Percentiles rank a stretch among this genome's conserved stretches.
phyloP scores from a whole-genome alignment of 2,113 vertebrate genomes.

The Sciurus niger region DNA sequence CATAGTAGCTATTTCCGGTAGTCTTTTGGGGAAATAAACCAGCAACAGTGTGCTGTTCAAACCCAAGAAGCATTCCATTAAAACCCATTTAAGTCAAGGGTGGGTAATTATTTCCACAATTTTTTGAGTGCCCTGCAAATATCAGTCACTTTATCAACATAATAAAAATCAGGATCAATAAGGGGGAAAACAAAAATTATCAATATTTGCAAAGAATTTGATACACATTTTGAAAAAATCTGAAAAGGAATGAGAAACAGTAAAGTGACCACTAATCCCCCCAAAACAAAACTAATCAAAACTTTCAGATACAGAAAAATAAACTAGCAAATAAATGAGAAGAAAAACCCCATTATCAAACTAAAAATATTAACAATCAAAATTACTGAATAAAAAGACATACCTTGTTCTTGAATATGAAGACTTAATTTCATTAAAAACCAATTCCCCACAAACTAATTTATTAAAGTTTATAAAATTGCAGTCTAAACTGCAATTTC shows the following conservation, averaged over 20 bases:
- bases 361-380: slow-evolving; percentile 60
- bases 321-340: slow-evolving; percentile 53
- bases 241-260: slow-evolving; percentile 22
- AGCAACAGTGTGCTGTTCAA: slow-evolving; percentile 24
- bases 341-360: neutral
- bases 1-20: neutral
- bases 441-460: slow-evolving; percentile 60
- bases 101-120: neutral
- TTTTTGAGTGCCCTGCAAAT: slow-evolving; percentile 15
- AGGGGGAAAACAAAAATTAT: neutral
- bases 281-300: neutral
- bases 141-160: neutral
- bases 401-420: slow-evolving; percentile 63
- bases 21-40: neutral
- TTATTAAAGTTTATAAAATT: slow-evolving; percentile 80
- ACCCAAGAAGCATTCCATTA: neutral
- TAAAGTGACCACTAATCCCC: neutral
- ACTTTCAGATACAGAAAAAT: slow-evolving; percentile 28
- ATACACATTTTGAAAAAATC: neutral
- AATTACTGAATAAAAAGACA: slow-evolving; percentile 65
- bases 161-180: neutral
- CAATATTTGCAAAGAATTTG: slow-evolving; percentile 44
- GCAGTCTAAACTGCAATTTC: slow-evolving; percentile 79
- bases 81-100: slow-evolving; percentile 22
- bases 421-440: slow-evolving; percentile 67